Base-by-base conservation (phyloP, 2,888 invertebrate species). In the Lissonota sp. region DNA sequence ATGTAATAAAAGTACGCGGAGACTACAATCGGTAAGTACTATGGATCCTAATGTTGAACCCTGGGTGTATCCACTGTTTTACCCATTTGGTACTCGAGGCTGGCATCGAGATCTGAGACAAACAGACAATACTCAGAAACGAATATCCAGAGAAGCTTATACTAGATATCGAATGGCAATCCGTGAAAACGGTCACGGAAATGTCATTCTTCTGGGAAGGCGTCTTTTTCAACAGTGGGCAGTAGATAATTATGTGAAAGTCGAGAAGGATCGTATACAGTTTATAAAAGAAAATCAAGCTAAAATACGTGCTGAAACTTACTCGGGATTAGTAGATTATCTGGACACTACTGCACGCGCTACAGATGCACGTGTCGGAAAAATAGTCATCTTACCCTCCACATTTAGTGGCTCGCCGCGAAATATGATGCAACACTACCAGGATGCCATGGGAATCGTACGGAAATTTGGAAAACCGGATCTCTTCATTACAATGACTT, bases 51-150 rank as follows among this genome's bases (percentile, higher is more conserved):
- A 26, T 26, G 3, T 26, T 26, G 26, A 26, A 26, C 26, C 26
- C 26, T 85, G 80, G 83, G 80, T 84, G 37, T 84, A 86, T 77
- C 83, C 84, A 46, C 64, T 86, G 55, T 84, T 83, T 79, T 83
- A 84, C 70, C 84, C 84, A 6, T 57, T 76, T 72, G 84, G 84
- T 26, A 81, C 83, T 44, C 71, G 63, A 63, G 83, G 84, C 8
- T 84, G 82, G 81, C 79, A 81, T 63, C 26, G 37, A 10, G 46
- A 26, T 26, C 26, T 26, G 26, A 26, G 26, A 26, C 26, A 26
- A 26, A 26, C 46, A 26, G 49, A 16, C n/a, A 64, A 64, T 37
- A 37, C 49, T 46, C 6, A 51, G 26, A 67, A 67, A 55, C 53
- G 55, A 42, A 16, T 66, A 10, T 58, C 67, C 4, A 46, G 49